Evolutionary conservation across 2,113 vertebrate genomes (phyloP).

Genomic region (Burhinus oedicnemus): DNA sequence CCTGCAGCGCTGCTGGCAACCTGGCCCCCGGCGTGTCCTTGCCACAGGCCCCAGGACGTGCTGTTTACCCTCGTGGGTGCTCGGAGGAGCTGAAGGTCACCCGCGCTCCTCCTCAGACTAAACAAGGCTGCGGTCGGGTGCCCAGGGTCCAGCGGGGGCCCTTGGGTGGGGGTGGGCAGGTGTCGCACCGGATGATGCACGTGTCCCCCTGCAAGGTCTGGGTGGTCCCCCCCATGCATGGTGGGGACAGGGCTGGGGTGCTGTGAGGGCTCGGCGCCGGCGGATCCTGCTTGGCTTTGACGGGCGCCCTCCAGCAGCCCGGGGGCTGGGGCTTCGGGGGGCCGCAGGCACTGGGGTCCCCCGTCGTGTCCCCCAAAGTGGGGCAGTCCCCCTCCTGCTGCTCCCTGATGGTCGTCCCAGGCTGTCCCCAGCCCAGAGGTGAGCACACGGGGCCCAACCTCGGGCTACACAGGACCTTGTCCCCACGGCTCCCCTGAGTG

Average conservation of each 20-base stretch:
- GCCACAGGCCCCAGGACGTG: background rate
- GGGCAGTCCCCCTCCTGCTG: background rate
- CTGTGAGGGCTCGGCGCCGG: too few relatives aligned
- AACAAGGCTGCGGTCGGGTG: background rate
- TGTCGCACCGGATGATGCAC: fast-evolving
- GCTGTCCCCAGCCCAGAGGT: background rate
- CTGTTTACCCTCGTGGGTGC: background rate
- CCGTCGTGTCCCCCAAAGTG: background rate
- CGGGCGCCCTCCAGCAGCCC: background rate
- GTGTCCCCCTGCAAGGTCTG: too few relatives aligned
- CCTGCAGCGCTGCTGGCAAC: fast-evolving
- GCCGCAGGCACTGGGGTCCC: background rate
- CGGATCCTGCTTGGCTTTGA: background rate
- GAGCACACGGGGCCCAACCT: too few relatives aligned
- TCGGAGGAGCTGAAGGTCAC: background rate
- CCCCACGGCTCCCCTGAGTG: background rate
- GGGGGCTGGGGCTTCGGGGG: background rate
- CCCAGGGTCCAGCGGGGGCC: too few relatives aligned
- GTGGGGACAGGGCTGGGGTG: background rate
- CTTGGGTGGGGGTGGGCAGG: too few relatives aligned
- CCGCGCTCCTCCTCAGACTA: background rate
- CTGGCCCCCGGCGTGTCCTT: background rate
- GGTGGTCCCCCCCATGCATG: fast-evolving
- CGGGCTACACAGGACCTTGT: background rate
- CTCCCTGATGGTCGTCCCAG: background rate